These are phyloP conservation scores for Panthera tigris DNA, from an alignment of 2,113 vertebrate genomes.

Conservation along the genomic window DNA sequence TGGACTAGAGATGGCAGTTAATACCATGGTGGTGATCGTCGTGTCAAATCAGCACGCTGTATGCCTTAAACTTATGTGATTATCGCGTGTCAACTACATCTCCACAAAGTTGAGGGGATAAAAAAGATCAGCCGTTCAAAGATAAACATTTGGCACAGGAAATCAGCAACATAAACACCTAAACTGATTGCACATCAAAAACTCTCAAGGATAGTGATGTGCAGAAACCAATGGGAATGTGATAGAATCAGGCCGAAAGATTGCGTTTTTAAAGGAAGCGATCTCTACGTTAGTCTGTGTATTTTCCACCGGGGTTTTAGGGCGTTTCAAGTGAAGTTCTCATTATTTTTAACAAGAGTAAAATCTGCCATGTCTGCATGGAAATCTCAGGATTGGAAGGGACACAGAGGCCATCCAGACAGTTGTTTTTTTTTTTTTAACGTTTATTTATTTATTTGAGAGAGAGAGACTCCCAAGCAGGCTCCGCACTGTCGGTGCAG, in stretches of 20 bases:
- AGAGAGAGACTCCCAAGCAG: too few species aligned
- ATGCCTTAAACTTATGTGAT: not conserved
- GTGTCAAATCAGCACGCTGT: not conserved
- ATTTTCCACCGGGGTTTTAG: not conserved
- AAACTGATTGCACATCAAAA: not conserved
- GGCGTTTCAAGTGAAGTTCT: not conserved
- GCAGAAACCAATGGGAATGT: not conserved
- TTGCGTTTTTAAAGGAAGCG: not conserved
- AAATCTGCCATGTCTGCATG: not conserved
- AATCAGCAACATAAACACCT: not conserved
- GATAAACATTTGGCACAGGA: not conserved
- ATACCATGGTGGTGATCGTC: not conserved
- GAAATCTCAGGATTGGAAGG: not conserved
- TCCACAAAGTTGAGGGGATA: not conserved
- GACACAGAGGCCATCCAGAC: not conserved
- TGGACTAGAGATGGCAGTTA: not conserved
- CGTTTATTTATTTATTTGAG: too few species aligned
- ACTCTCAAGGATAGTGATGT: not conserved
- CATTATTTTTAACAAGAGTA: not conserved
- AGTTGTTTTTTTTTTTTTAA: too few species aligned
- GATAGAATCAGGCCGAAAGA: not conserved
- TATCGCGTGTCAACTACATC: not conserved
- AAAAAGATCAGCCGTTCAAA: not conserved
- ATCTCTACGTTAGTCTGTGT: not conserved
- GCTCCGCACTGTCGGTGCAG: too few species aligned